These are phyloP conservation scores for Antrozous pallidus DNA, from an alignment of 2,797 vertebrate genomes.

Conservation along the genomic window DNA sequence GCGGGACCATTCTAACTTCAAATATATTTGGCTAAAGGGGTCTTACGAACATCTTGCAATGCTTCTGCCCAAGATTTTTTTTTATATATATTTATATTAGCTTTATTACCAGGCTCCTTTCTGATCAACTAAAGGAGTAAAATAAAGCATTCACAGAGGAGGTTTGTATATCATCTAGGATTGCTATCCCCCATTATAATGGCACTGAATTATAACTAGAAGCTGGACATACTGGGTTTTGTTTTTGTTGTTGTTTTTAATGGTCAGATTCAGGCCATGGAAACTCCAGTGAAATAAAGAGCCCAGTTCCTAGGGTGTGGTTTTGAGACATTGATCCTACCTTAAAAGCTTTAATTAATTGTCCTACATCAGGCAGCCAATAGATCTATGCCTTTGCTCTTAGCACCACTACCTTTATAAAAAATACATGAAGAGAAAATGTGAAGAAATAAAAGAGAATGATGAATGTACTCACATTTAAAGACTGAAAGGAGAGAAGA, in stretches of 20 bases:
- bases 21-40: neutral
- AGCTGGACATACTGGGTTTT: neutral
- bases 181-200: neutral
- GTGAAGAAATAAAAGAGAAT: slow-evolving; percentile 47
- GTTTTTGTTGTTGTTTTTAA: neutral
- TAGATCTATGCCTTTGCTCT: slow-evolving; percentile 57
- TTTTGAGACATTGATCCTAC: slow-evolving; percentile 45
- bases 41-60: neutral
- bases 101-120: neutral
- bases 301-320: neutral
- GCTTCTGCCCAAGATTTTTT: too few species aligned
- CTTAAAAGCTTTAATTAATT: slow-evolving; percentile 69
- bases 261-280: neutral
- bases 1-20: neutral
- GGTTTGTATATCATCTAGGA: neutral
- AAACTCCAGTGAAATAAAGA: slow-evolving; percentile 37
- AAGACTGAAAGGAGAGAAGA: slow-evolving; percentile 29
- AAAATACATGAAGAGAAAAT: slow-evolving; percentile 60
- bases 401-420: slow-evolving; percentile 47
- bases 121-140: neutral
- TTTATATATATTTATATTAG: too few species aligned
- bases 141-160: neutral
- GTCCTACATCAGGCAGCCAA: neutral
- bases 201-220: neutral
- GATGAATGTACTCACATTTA: slow-evolving; percentile 59